phyloP scores from a whole-genome alignment of 2,797 vertebrate species.

The Saxicola maurus region DNA sequence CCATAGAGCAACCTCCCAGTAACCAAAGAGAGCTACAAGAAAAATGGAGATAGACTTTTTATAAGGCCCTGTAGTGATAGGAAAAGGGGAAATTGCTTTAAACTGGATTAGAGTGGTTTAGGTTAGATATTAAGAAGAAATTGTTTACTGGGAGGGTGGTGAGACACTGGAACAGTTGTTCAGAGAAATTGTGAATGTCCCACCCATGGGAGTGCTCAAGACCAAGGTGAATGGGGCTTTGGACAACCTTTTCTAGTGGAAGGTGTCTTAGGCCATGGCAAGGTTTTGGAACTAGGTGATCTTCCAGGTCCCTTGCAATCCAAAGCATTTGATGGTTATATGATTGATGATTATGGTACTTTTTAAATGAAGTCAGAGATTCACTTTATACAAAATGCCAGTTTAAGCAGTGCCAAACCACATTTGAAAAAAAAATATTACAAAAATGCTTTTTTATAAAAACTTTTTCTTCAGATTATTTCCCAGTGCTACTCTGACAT shows the following conservation, averaged over 20 bases:
- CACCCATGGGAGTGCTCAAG: background rate
- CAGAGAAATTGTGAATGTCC: background rate
- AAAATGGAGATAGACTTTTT: background rate
- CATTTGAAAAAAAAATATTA: background rate
- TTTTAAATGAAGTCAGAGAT: background rate
- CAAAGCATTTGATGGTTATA: background rate
- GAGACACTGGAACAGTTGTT: background rate
- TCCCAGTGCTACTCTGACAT: background rate
- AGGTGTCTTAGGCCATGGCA: background rate
- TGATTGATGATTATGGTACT: background rate
- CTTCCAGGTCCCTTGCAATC: background rate
- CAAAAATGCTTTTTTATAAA: background rate
- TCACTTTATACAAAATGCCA: background rate
- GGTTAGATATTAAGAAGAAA: background rate
- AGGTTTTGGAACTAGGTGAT: background rate
- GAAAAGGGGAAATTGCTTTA: background rate
- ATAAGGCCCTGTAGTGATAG: background rate
- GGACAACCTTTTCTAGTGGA: background rate
- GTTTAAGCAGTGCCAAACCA: background rate
- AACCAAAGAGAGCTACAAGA: background rate
- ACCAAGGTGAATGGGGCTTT: background rate
- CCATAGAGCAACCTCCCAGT: fast-evolving
- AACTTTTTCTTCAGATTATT: background rate
- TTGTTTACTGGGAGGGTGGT: background rate
- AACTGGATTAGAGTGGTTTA: background rate